Percentiles rank a stretch among this genome's conserved stretches.
phyloP scores from a whole-genome alignment of 1,140 invertebrate species.

The Batillaria attramentaria region DNA sequence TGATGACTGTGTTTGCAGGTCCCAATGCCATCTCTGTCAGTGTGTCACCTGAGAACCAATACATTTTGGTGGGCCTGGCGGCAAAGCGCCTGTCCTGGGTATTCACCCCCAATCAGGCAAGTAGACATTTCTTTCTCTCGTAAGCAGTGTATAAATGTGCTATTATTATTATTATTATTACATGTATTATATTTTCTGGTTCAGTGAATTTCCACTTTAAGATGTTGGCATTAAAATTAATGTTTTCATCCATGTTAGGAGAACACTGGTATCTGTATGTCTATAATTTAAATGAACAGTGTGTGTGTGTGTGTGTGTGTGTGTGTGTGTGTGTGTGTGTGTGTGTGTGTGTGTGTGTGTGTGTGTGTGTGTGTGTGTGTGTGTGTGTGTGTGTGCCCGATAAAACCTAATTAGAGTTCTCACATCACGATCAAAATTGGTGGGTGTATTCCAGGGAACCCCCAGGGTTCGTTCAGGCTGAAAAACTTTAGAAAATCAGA shows the following conservation, averaged over 20 bases:
- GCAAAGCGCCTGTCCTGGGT: constrained; percentile 74
- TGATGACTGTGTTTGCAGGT: constrained; percentile 50
- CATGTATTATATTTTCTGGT: background rate
- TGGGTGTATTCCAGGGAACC: too few species aligned
- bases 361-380: constrained; percentile 12
- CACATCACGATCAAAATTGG: too few species aligned
- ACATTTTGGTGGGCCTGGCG: constrained; percentile 85
- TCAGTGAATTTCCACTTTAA: background rate
- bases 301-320: background rate
- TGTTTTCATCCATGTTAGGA: background rate
- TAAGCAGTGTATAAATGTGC: background rate
- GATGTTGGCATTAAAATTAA: background rate
- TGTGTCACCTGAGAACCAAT: constrained; percentile 83
- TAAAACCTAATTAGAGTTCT: too few species aligned
- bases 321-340: constrained; percentile 14
- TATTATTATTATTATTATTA: background rate
- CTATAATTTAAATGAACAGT: background rate
- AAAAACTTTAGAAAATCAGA: too few species aligned
- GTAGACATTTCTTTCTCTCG: background rate
- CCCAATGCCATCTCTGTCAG: constrained; percentile 87
- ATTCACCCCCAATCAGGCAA: constrained; percentile 61
- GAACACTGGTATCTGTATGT: background rate
- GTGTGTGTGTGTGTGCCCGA: background rate
- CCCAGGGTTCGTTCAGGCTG: too few species aligned
- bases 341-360: constrained; percentile 24